Percentiles rank a stretch among this genome's conserved stretches.
Conservation (phyloP, 53 echinoderm and acorn worm species). For the Mesocentrotus franciscanus region DNA sequence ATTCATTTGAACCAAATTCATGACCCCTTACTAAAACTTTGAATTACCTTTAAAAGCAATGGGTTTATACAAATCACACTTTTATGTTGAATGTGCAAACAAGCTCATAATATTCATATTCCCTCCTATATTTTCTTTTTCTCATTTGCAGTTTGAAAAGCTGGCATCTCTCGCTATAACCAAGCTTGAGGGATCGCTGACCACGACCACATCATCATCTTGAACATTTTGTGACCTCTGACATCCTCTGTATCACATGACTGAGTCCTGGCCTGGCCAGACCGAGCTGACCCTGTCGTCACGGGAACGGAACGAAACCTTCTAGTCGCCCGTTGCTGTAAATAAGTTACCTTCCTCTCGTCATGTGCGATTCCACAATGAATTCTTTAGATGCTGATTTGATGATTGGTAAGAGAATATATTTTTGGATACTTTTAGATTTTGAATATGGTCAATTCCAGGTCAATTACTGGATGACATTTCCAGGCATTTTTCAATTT, state of each 20-base stretch:
- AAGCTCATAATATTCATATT: too few relatives aligned
- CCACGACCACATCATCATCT: not conserved
- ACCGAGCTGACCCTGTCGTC: not conserved
- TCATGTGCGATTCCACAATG: slow-evolving; percentile 58
- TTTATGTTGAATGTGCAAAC: too few relatives aligned
- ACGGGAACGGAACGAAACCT: not conserved
- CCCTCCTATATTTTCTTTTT: not conserved
- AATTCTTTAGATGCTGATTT: slow-evolving; percentile 29
- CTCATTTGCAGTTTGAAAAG: not conserved
- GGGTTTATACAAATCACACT: too few relatives aligned
- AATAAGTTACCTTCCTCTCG: not conserved
- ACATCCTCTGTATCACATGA: not conserved
- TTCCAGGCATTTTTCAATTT: too few relatives aligned
- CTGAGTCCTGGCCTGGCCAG: not conserved
- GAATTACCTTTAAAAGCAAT: too few relatives aligned
- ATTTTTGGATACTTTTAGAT: not conserved
- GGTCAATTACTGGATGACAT: too few relatives aligned
- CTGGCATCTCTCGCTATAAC: not conserved
- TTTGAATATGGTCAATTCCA: too few relatives aligned
- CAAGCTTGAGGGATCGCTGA: not conserved
- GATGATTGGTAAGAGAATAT: slow-evolving; percentile 47
- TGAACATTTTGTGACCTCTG: not conserved
- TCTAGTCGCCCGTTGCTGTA: not conserved
- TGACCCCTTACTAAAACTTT: too few relatives aligned
- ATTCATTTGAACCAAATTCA: too few relatives aligned